Evolutionary conservation across 2,113 vertebrate genomes (phyloP).

Genomic region (Electrona antarctica): DNA sequence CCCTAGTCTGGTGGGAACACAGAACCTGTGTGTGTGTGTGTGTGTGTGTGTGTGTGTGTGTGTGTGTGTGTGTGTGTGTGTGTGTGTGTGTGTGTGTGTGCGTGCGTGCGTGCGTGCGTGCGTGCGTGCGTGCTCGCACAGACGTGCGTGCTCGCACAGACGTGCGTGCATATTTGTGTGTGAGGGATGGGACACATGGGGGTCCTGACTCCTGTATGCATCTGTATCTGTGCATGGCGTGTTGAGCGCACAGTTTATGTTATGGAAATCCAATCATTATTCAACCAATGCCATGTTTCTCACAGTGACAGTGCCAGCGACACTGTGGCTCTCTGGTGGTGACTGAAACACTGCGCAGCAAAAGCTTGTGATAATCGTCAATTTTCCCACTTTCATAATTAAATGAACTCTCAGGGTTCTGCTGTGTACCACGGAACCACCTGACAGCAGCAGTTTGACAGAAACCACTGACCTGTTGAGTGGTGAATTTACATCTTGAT

Average conservation of each 20-base stretch:
- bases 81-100: conserved; percentile 2
- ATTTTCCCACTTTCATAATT: neutral
- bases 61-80: neutral
- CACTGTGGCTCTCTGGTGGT: neutral
- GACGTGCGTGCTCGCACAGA: neutral
- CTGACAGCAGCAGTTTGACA: neutral
- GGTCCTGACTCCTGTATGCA: too few species aligned
- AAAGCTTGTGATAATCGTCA: neutral
- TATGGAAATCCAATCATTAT: conserved; percentile 31
- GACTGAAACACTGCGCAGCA: too few species aligned
- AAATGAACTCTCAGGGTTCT: neutral
- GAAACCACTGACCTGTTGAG: neutral
- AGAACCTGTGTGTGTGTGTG: conserved; percentile 8
- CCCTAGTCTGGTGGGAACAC: too few species aligned
- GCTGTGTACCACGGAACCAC: neutral
- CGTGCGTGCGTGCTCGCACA: too few species aligned
- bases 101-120: neutral
- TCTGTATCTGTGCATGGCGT: too few species aligned
- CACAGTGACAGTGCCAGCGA: conserved; percentile 8
- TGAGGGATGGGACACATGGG: too few species aligned
- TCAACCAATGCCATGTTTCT: conserved; percentile 11
- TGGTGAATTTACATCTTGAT: conserved; percentile 45
- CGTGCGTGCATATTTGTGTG: too few species aligned
- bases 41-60: conserved; percentile 3
- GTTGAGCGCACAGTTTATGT: neutral